These are phyloP conservation scores for Merluccius polli DNA, from an alignment of 2,797 vertebrate species.

Conservation along the genomic window DNA sequence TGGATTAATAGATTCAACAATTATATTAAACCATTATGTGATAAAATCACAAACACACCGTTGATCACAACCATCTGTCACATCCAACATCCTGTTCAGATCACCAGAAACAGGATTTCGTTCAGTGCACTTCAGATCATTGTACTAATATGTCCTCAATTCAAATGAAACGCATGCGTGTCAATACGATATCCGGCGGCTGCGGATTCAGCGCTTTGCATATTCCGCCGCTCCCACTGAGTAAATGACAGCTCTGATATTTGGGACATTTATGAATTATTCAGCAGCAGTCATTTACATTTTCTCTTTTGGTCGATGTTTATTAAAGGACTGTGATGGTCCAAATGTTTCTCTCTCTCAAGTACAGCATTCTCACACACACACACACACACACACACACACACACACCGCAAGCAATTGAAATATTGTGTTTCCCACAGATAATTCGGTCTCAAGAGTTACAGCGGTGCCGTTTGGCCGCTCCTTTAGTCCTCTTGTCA, in stretches of 20 bases:
- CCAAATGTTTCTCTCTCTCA: neutral
- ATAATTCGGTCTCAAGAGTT: too few relatives aligned
- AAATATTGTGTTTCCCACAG: too few relatives aligned
- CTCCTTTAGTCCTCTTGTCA: too few relatives aligned
- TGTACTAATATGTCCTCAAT: neutral
- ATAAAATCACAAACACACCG: neutral
- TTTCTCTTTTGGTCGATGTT: too few relatives aligned
- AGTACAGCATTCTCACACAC: too few relatives aligned
- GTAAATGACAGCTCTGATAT: slow-evolving; percentile 34
- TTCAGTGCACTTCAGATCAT: neutral
- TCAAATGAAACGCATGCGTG: neutral
- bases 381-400: too few relatives aligned
- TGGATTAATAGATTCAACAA: neutral
- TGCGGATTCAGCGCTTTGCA: slow-evolving; percentile 5
- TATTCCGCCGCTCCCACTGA: slow-evolving; percentile 16
- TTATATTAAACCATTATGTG: too few relatives aligned
- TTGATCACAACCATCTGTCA: neutral
- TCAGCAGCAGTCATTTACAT: slow-evolving; percentile 36
- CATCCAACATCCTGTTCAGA: neutral
- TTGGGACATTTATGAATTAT: slow-evolving; percentile 52
- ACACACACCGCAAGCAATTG: neutral
- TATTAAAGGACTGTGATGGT: slow-evolving; percentile 1
- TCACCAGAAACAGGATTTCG: neutral
- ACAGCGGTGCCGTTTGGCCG: too few relatives aligned
- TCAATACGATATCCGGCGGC: neutral